Evolutionary conservation across 2,113 vertebrate species (phyloP), one percentile per base, ranked within the genome.

Genomic region (Polypterus bichir): DNA sequence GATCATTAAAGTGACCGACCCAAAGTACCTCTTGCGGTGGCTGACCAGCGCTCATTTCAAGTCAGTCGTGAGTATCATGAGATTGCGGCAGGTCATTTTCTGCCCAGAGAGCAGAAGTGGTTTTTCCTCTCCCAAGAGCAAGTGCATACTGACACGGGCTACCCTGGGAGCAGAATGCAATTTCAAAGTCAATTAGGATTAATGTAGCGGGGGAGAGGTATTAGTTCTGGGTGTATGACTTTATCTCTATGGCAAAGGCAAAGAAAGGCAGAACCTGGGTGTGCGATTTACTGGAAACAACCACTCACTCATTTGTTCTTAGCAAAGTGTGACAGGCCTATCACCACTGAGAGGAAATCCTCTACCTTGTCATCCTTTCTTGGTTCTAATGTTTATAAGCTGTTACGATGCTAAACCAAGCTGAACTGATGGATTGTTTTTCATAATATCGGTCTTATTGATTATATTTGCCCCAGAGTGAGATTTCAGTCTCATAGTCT

Each of bases 131-230:
- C 27, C 27, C 27, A 27, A 27, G 27, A 27, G 27, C 27, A 27
- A 27, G 27, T 27, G 27, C 48, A 59, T 44, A 9, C n/a, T 27
- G 10, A 59, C 45, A 9, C 44, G 52, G 10, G n/a, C 47, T 46
- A 61, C 52, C 59, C 46, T 10, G 27, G 27, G 47, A 27, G n/a
- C 44, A 57, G 59, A 56, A 61, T 61, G 59, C 49, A 61, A 61
- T 65, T 60, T 61, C 53, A 65, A 57, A 61, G 64, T 65, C 54
- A 61, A 49, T 65, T 64, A 57, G 62, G 55, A 51, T 64, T 64
- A 61, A 65, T 65, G 59, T 48, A 45, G 48, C 59, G 57, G 48
- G 59, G 54, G 59, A 61, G 48, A 45, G 44, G 59, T 65, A 61
- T 61, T 61, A 65, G 64, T 65, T 65, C 59, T 65, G 64, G 59